phyloP scores from a whole-genome alignment of 1,140 invertebrate genomes.

The Magallana ariakensis region DNA sequence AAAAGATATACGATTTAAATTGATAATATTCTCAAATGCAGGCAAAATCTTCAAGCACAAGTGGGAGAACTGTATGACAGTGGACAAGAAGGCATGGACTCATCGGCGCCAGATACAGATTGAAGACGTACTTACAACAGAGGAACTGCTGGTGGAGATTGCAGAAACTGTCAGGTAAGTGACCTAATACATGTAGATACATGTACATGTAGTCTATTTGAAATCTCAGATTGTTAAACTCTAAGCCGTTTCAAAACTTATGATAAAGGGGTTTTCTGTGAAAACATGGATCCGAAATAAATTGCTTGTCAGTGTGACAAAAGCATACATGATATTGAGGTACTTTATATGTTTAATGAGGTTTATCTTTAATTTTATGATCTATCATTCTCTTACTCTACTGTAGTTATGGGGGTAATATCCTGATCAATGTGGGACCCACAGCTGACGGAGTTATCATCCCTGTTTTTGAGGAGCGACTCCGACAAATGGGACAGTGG shows the following conservation, averaged over 20 bases:
- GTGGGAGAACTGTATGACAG: conserved; percentile 52
- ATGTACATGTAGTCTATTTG: too few relatives aligned
- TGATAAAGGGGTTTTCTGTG: too few relatives aligned
- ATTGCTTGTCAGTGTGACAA: too few relatives aligned
- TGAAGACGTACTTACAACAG: conserved; percentile 22
- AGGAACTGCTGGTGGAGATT: conserved; percentile 40
- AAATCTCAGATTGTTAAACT: too few relatives aligned
- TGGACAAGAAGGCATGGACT: conserved; percentile 36
- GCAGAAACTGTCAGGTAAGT: conserved; percentile 46
- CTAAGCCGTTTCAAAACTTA: too few relatives aligned
- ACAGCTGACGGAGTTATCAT: conserved; percentile 92
- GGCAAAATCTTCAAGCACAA: conserved; percentile 34
- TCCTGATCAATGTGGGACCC: conserved; percentile 94
- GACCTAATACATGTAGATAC: too few relatives aligned
- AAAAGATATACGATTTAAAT: too few relatives aligned
- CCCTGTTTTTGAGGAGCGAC: conserved; percentile 93
- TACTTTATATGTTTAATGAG: too few relatives aligned
- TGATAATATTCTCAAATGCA: background rate
- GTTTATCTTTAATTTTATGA: too few relatives aligned
- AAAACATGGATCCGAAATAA: too few relatives aligned
- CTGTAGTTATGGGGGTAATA: conserved; percentile 86
- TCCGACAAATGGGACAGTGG: conserved; percentile 87
- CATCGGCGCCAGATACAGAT: conserved; percentile 37
- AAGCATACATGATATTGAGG: too few relatives aligned
- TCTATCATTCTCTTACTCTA: background rate